Evolutionary conservation across 2,888 invertebrate species (phyloP).

Genomic region (Eudasyphora cyanicolor): DNA sequence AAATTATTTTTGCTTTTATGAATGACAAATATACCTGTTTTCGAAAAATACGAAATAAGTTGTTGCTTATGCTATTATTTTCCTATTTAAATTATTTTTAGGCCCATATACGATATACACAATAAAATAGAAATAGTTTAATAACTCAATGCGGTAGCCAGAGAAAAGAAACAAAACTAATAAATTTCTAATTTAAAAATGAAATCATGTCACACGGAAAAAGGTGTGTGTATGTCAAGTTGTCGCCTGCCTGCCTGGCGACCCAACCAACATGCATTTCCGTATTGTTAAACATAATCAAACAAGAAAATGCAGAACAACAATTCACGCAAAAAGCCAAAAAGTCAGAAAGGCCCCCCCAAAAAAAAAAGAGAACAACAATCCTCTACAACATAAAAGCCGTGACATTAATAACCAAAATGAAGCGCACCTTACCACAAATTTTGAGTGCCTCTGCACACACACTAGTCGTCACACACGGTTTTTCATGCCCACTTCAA

Average conservation of each 20-base stretch:
- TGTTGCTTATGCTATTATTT: no score
- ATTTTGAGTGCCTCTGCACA: neutral
- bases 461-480: no score
- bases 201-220: conserved; percentile 45
- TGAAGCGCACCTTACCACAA: conserved; percentile 53
- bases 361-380: conserved; percentile 24
- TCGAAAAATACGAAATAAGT: no score
- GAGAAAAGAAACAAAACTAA: neutral
- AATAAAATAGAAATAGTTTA: neutral
- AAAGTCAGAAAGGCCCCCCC: no score
- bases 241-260: neutral
- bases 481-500: conserved; percentile 18
- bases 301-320: neutral
- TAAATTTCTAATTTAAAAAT: neutral
- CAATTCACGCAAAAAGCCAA: conserved; percentile 19
- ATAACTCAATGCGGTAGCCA: neutral
- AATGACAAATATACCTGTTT: no score
- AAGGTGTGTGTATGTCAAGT: conserved; percentile 35
- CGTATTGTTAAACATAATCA: conserved; percentile 48
- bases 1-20: no score
- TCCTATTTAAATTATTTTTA: no score
- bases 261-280: conserved; percentile 55
- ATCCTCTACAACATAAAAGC: conserved; percentile 42
- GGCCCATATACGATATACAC: no score
- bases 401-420: conserved; percentile 59